Base-by-base conservation (phyloP, 2,113 vertebrate species). In the Barbus barbus region DNA sequence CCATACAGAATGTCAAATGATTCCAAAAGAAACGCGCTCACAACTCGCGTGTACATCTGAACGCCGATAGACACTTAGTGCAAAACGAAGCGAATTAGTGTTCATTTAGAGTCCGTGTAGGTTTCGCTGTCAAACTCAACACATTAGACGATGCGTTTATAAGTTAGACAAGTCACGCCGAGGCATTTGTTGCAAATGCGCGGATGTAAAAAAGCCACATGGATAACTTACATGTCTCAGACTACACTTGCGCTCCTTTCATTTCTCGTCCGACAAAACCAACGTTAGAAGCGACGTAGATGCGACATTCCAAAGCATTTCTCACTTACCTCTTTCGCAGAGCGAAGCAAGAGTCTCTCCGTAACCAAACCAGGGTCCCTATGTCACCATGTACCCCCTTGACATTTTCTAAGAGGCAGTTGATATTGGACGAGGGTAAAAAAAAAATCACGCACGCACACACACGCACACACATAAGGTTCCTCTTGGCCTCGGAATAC, bases 321-420 rank as follows among this genome's bases (percentile, higher is more conserved):
- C 75, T 28, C 81, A 85, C 94, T 93, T 92, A 95, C 94, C 94
- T 94, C 87, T 88, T 85, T 72, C 86, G 78, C 89, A 75, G 89
- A 84, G 82, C 89, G 89, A 87, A 84, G 83, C 83, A 65, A 67
- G 63, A 86, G 86, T 86, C 82, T 90, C 87, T 88, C 77, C 88
- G 83, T 87, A 89, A 76, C 60, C 89, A 86, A 89, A 90, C 91
- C 60, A 87, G 76, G 83, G 87, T 81, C 87, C 84, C 92, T 90
- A 86, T 90, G 90, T 89, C 92, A 90, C 92, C 91, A 85, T 88
- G 73, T 90, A 90, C 86, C 91, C 91, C 88, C 88, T 79, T 76
- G 78, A 85, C 88, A 86, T 88, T 73, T 88, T 92, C 86, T 89
- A 24, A 84, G 83, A 89, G 82, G 86, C 81, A 28, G 82, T 51